Evolutionary conservation across 2,888 invertebrate genomes (phyloP), one percentile per base, ranked within the genome.

Genomic region (Piscicola geometra): DNA sequence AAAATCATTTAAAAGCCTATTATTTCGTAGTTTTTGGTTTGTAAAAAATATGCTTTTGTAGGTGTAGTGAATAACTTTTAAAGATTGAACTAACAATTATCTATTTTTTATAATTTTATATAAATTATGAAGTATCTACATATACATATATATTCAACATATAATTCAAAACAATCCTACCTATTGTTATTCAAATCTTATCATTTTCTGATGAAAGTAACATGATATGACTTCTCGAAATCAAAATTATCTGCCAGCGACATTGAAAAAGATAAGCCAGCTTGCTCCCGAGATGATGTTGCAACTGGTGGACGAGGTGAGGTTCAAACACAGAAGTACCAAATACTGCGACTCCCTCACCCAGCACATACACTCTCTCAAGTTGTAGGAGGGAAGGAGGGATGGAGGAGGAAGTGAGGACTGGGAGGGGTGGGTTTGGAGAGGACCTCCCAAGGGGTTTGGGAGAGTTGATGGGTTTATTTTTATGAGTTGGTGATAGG

Each of bases 321-420:
- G 82, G 78, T 83, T 83, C 76, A 85, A 85, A 79, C 85, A 85
- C 78, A 79, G 86, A 21, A 81, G 81, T 33, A 80, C 81, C 36
- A 79, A 79, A 74, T 84, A 81, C 76, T 84, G 85, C 78, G 82
- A 85, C 32, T 21, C 50, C 15, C 76, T 77, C 33, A 69, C 47
- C 18, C 30, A 68, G 35, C 75, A 70, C 69, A 73, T 76, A n/a
- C 75, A 76, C 35, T 47, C 75, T 25, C 72, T 78, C 21, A 56
- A 56, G 25, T 15, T n/a, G n/a, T n/a, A n/a, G n/a, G n/a, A n/a
- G n/a, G n/a, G n/a, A n/a, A n/a, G n/a, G n/a, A n/a, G n/a, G n/a
- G n/a, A n/a, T n/a, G n/a, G n/a, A n/a, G n/a, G n/a, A n/a, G n/a
- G n/a, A n/a, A n/a, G n/a, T n/a, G n/a, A n/a, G n/a, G n/a, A n/a